Percentiles rank a stretch among this genome's conserved stretches.
These are phyloP conservation scores for Proisotoma minuta DNA, from an alignment of 2,888 invertebrate genomes.

Conservation along the genomic window DNA sequence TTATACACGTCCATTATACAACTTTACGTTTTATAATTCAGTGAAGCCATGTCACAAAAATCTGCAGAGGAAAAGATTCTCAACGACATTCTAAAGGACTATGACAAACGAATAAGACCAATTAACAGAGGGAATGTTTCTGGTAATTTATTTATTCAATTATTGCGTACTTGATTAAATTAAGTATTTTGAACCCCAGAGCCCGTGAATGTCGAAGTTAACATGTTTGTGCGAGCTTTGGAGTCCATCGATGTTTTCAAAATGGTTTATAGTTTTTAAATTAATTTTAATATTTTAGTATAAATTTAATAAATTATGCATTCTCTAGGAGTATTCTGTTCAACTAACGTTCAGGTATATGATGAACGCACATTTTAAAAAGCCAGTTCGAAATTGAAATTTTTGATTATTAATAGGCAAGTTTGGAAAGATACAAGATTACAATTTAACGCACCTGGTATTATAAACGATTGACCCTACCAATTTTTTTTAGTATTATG, in stretches of 20 bases:
- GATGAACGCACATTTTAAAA: too few species aligned
- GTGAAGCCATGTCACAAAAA: slow-evolving; percentile 1
- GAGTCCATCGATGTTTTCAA: slow-evolving; percentile 50
- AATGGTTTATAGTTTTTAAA: slow-evolving; percentile 47
- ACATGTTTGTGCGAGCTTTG: slow-evolving; percentile 50
- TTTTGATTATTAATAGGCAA: too few species aligned
- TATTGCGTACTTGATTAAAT: neutral
- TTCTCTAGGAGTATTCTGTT: slow-evolving; percentile 42
- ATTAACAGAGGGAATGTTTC: slow-evolving; percentile 4
- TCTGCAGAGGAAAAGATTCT: slow-evolving; percentile 20
- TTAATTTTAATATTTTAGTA: neutral
- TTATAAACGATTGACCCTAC: too few species aligned
- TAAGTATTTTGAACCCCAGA: slow-evolving; percentile 9
- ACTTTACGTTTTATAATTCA: neutral
- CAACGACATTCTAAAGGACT: slow-evolving; percentile 15
- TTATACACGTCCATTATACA: too few species aligned
- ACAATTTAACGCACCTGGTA: slow-evolving; percentile 16
- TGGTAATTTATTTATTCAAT: slow-evolving; percentile 6
- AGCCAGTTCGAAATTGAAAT: too few species aligned
- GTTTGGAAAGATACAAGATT: slow-evolving; percentile 46
- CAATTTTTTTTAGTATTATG: too few species aligned
- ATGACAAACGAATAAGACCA: slow-evolving; percentile 22
- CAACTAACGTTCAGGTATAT: slow-evolving; percentile 47
- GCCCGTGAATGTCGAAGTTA: slow-evolving; percentile 48
- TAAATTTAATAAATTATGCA: too few species aligned